Base-by-base conservation (phyloP, 2,888 invertebrate genomes). In the Drosophila pullipes region DNA sequence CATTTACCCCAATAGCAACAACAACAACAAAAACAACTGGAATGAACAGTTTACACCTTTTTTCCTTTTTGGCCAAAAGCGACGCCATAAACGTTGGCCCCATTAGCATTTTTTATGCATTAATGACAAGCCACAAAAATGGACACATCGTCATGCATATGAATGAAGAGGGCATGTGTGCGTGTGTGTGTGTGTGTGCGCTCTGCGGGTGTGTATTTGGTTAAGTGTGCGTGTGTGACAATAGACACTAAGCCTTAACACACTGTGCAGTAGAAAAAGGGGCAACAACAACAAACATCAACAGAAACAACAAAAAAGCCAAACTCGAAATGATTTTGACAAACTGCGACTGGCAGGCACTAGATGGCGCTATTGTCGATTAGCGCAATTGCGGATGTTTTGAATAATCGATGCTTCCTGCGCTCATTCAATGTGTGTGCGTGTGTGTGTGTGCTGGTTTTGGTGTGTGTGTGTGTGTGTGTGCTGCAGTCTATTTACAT, bases 91-190 rank as follows among this genome's bases (percentile, higher is more conserved):
- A 86, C 89, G 86, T 84, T 69, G 76, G 64, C 81, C 75, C 85
- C 85, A 89, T 85, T 85, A 89, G 84, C 86, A 85, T 85, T 85
- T 85, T 85, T 85, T 85, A 86, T 85, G 89, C 89, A 85, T 85
- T 86, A 85, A 85, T 85, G 85, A 89, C 89, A 89, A 89, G 89
- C 84, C 89, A 84, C 85, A 86, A 89, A 89, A 85, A 85, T 85
- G 85, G 89, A 89, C 85, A 88, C 89, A 88, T 85, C 89, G 85
- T 85, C 85, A 85, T 85, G 85, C 85, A 85, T 85, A 85, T 85
- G 89, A 85, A 85, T 85, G 89, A 85, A 81, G 63, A 47, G 54
- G 30, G 52, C 53, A 68, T 62, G 71, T 69, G 54, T 55, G 25
- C 2, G 31, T 53, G 33, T 66, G 39, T 31, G 41, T 50, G 52